Evolutionary conservation across 2,888 invertebrate genomes (phyloP).

Genomic region (Parelbella ahira): DNA sequence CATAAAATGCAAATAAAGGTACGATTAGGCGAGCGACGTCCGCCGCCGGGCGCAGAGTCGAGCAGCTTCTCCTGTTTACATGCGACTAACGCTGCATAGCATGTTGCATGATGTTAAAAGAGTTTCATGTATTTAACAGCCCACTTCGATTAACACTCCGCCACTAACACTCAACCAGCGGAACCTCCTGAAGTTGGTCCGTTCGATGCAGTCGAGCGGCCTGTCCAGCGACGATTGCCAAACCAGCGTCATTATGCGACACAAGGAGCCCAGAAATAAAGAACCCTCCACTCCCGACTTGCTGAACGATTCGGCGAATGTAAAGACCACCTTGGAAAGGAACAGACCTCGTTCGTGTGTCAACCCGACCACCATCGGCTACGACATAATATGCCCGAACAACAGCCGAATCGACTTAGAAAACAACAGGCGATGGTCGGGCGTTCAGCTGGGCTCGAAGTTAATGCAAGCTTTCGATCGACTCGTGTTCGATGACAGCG

Average conservation of each 20-base stretch:
- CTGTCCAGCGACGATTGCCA: conserved; percentile 78
- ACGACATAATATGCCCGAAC: conserved; percentile 72
- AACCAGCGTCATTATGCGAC: conserved; percentile 75
- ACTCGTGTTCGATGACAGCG: conserved; percentile 83
- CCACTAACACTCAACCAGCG: conserved; percentile 81
- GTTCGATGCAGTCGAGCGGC: conserved; percentile 79
- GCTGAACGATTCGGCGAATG: conserved; percentile 77
- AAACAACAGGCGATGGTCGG: conserved; percentile 86
- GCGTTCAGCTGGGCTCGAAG: conserved; percentile 85
- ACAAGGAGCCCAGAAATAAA: conserved; percentile 69
- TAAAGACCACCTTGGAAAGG: conserved; percentile 73
- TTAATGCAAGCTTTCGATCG: conserved; percentile 87
- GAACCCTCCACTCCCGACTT: conserved; percentile 81
- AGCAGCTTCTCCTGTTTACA: conserved; percentile 37
- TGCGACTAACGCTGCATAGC: conserved; percentile 55
- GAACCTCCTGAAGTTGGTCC: conserved; percentile 79
- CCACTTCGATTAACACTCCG: conserved; percentile 74
- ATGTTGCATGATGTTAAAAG: conserved; percentile 73
- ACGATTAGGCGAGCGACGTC: conserved; percentile 45
- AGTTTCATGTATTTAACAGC: conserved; percentile 78
- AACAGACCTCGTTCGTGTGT: conserved; percentile 86
- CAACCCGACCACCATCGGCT: conserved; percentile 74
- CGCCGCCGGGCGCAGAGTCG: conserved; percentile 39
- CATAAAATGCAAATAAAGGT: conserved; percentile 79
- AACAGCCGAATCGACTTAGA: conserved; percentile 71